Evolutionary conservation across 2,797 vertebrate species (phyloP).

Genomic region (Ibycter americanus): DNA sequence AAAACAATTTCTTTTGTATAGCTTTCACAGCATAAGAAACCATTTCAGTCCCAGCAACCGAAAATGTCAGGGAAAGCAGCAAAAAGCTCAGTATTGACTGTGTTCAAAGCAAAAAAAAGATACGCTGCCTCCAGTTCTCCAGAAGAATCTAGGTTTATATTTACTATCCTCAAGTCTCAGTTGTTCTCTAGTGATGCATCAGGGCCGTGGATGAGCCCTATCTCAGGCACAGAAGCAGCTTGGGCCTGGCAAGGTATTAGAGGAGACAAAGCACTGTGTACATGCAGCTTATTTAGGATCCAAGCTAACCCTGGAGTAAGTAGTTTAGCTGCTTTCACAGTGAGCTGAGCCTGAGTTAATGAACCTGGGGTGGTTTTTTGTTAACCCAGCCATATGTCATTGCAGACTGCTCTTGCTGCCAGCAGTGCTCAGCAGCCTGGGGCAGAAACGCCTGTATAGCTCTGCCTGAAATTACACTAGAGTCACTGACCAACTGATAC

Average conservation of each 20-base stretch:
- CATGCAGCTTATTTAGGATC: slow-evolving; percentile 14
- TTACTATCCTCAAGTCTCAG: not conserved
- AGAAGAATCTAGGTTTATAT: not conserved
- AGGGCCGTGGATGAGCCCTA: not conserved
- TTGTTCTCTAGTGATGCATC: not conserved
- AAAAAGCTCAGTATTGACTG: not conserved
- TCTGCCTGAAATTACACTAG: not conserved
- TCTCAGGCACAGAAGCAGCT: not conserved
- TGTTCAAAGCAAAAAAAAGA: not conserved
- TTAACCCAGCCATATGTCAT: not conserved
- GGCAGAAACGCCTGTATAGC: not conserved
- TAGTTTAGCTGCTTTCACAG: slow-evolving; percentile 42
- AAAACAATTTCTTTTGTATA: not conserved
- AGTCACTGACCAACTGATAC: not conserved
- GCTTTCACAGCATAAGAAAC: not conserved
- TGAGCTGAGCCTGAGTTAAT: not conserved
- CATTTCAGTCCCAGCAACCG: not conserved
- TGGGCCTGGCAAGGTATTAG: not conserved
- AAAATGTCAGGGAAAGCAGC: not conserved
- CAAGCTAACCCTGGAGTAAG: slow-evolving; percentile 27
- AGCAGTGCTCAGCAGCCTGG: not conserved
- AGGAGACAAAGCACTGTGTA: not conserved
- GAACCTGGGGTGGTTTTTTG: not conserved
- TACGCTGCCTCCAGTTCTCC: not conserved
- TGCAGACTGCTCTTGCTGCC: not conserved